Conservation (phyloP, 2,113 vertebrate genomes). For the Arvicanthis niloticus region DNA sequence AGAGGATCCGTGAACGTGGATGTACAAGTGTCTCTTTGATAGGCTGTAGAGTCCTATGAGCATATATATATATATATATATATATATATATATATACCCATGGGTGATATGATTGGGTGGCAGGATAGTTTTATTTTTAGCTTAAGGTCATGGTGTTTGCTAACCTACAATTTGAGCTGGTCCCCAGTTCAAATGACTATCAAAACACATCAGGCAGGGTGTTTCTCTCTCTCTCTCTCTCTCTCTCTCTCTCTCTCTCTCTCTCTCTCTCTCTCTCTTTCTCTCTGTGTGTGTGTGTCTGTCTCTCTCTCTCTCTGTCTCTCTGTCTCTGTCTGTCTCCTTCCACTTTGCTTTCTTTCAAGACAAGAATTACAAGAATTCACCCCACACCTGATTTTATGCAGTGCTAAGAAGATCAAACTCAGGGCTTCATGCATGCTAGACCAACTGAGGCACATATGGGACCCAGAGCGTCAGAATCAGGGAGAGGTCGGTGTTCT, state of each 20-base stretch:
- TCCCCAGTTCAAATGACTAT: background rate
- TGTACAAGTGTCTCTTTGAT: background rate
- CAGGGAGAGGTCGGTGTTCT: background rate
- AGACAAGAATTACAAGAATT: background rate
- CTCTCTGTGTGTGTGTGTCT: too few species aligned
- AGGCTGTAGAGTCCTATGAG: background rate
- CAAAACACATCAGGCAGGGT: background rate
- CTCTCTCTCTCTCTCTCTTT: too few species aligned
- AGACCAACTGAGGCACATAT: background rate
- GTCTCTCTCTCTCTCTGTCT: too few species aligned
- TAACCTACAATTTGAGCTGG: background rate
- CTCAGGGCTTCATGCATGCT: background rate
- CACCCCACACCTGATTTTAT: background rate
- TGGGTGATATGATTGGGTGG: background rate
- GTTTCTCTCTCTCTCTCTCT: too few species aligned
- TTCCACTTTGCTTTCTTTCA: background rate
- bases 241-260: too few species aligned
- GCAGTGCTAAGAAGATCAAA: background rate
- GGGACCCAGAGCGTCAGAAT: accelerated
- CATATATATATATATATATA: too few species aligned
- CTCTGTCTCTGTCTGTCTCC: too few species aligned
- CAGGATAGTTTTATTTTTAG: background rate
- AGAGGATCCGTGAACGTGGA: background rate
- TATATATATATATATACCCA: background rate
- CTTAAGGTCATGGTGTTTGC: background rate